These are phyloP conservation scores for Podarcis raffonei DNA, from an alignment of 2,113 vertebrate genomes.

Conservation along the genomic window DNA sequence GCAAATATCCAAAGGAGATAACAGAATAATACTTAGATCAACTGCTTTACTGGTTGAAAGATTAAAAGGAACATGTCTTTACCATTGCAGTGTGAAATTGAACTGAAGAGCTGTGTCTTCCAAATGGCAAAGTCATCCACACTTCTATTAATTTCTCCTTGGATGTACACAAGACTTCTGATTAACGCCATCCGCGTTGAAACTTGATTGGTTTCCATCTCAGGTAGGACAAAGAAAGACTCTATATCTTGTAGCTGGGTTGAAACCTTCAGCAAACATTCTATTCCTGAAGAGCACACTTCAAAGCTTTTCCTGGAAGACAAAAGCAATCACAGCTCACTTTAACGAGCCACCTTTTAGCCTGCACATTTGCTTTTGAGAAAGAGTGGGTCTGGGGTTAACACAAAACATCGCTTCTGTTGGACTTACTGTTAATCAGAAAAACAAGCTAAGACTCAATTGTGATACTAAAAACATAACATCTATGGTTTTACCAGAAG, in stretches of 20 bases:
- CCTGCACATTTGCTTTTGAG: background rate
- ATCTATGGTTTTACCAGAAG: too few relatives aligned
- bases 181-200: constrained; percentile 74
- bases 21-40: background rate
- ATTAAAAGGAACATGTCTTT: constrained; percentile 31
- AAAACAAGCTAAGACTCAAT: background rate
- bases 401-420: background rate
- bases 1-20: too few relatives aligned
- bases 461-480: too few relatives aligned
- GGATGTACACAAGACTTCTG: constrained; percentile 82
- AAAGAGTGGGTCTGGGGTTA: background rate
- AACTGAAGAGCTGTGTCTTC: constrained; percentile 82
- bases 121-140: constrained; percentile 85
- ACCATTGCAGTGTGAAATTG: constrained; percentile 68
- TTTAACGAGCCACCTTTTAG: background rate
- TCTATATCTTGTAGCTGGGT: constrained; percentile 80
- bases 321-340: constrained; percentile 42
- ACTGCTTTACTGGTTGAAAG: background rate
- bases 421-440: background rate
- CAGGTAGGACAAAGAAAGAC: constrained; percentile 79
- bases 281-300: constrained; percentile 80
- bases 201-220: constrained; percentile 49
- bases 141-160: constrained; percentile 77
- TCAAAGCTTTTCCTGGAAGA: constrained; percentile 85
- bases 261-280: constrained; percentile 78